These are phyloP conservation scores for Gerris buenoi DNA, from an alignment of 1,140 invertebrate species.

Conservation along the genomic window DNA sequence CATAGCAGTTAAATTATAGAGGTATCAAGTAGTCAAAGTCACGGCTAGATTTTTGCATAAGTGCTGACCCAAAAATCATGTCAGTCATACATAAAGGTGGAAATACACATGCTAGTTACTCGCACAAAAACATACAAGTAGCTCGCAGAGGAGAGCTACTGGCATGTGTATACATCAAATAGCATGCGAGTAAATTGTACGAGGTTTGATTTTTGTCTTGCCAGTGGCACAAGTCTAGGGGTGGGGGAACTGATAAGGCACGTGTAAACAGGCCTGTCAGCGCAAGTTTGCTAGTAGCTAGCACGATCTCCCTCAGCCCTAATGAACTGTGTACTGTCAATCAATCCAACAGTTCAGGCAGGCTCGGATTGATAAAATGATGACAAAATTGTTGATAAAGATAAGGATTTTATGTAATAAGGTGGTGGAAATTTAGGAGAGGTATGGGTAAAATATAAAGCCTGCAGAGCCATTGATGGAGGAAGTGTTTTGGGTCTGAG, in stretches of 20 bases:
- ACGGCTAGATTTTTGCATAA: slow-evolving; percentile 7
- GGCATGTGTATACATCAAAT: too few relatives aligned
- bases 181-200: too few relatives aligned
- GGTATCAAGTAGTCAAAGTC: slow-evolving; percentile 6
- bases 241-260: too few relatives aligned
- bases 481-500: not conserved
- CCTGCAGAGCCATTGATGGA: not conserved
- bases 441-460: not conserved
- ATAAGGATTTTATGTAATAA: not conserved
- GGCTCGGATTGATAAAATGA: not conserved
- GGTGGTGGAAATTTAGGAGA: not conserved
- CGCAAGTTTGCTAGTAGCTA: too few relatives aligned
- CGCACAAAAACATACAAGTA: too few relatives aligned
- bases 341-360: not conserved
- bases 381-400: not conserved
- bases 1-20: not conserved
- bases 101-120: too few relatives aligned
- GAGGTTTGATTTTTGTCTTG: too few relatives aligned
- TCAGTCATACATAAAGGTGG: too few relatives aligned
- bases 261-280: too few relatives aligned
- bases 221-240: too few relatives aligned
- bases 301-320: too few relatives aligned
- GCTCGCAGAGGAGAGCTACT: too few relatives aligned
- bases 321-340: not conserved
- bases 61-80: slow-evolving; percentile 7